Base-by-base conservation (phyloP, 2,888 invertebrate species). In the Sympetrum striolatum region DNA sequence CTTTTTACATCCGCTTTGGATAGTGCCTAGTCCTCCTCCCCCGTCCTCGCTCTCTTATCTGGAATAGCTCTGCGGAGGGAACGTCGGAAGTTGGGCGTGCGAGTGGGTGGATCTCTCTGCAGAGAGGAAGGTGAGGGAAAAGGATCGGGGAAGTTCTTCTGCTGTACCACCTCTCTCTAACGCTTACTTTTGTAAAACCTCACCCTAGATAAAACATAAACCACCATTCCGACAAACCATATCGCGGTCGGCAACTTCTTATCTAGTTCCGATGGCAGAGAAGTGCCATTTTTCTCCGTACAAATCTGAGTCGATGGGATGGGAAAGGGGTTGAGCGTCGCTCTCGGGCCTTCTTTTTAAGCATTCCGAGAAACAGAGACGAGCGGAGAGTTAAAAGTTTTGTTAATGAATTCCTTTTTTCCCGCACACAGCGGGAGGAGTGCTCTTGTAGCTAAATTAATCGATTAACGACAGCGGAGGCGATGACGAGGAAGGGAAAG, bases 371-470 rank as follows among this genome's bases (percentile, higher is more conserved):
- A 86, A 64, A 86, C 60, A 86, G 60, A 60, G 37, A 14, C 64
- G 60, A n/a, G 35, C n/a, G 86, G 10, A 58, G n/a, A 12, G 81
- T 25, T 48, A 39, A 64, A 86, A 86, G 58, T 86, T 86, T 86
- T 64, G 58, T 58, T 64, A 86, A 86, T 86, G 86, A 64, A 86
- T 86, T 86, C 86, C 86, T 86, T 86, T 60, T 86, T 60, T 48
- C 31, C 86, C 39, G 12, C 73, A 25, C 73, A 53, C 53, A 14
- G 53, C 31, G 73, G n/a, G 81, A 22, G 82, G 35, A 60, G 58
- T 39, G 86, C 60, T 86, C 60, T 86, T 86, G 86, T 64, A 37
- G 86, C 64, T 60, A 86, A 86, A 86, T 86, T 86, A 86, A 86
- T 86, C 86, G 86, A 35, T 86, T 60, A 64, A 53, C 86, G 64